These are phyloP conservation scores for Helarctos malayanus DNA, from an alignment of 2,797 vertebrate species.

Conservation along the genomic window DNA sequence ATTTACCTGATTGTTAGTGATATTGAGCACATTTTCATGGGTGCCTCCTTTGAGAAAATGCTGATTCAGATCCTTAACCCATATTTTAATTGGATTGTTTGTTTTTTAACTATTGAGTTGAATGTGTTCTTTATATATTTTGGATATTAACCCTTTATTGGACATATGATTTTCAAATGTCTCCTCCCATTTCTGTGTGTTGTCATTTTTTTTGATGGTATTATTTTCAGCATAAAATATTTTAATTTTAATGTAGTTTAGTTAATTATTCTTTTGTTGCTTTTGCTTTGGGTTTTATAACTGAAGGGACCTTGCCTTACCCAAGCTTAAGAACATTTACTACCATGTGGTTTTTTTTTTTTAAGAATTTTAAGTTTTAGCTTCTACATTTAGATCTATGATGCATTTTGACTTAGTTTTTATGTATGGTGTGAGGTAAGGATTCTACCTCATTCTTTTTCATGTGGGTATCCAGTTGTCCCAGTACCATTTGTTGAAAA, in stretches of 20 bases:
- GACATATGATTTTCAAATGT: background rate
- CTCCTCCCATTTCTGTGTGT: background rate
- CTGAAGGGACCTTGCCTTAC: background rate
- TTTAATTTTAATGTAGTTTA: background rate
- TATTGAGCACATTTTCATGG: background rate
- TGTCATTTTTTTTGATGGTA: background rate
- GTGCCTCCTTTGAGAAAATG: background rate
- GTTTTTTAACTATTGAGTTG: background rate
- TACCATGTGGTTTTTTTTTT: background rate
- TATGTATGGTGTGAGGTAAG: background rate
- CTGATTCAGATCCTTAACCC: background rate
- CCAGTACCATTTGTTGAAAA: background rate
- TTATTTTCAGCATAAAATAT: background rate
- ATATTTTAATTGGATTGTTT: slow-evolving; percentile 7
- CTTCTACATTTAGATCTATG: background rate
- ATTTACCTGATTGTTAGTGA: background rate
- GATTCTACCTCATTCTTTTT: background rate
- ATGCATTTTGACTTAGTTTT: background rate
- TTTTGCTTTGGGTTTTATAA: background rate
- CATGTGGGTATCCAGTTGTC: background rate
- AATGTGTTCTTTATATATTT: background rate
- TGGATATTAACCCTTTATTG: background rate
- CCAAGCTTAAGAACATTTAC: background rate
- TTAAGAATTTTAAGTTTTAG: background rate
- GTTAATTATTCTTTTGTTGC: background rate